Conservation (phyloP, 2,797 vertebrate species). For the Sphenopsis melanotis region DNA sequence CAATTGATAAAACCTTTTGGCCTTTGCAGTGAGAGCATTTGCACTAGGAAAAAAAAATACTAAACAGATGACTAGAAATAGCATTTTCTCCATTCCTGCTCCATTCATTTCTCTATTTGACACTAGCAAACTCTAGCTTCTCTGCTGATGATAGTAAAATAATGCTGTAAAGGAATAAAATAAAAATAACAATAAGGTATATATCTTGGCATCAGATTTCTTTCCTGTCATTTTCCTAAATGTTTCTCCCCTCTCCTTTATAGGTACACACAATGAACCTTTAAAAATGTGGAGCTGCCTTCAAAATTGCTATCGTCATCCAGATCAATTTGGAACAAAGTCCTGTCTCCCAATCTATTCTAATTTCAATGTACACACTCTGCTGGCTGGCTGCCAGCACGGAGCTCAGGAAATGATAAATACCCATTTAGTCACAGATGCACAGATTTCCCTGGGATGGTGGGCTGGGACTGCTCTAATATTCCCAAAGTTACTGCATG, state of each 20-base stretch:
- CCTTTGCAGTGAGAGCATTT: not conserved
- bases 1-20: not conserved
- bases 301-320: slow-evolving; percentile 57
- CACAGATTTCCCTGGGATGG: slow-evolving; percentile 50
- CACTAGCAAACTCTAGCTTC: not conserved
- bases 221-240: slow-evolving; percentile 55
- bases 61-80: slow-evolving; percentile 8
- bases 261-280: slow-evolving; percentile 31
- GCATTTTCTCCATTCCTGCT: slow-evolving; percentile 1
- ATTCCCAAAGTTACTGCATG: not conserved
- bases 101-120: not conserved
- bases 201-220: not conserved
- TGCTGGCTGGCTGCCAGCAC: slow-evolving; percentile 56
- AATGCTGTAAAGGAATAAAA: slow-evolving; percentile 3
- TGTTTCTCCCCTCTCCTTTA: not conserved
- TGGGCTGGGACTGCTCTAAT: slow-evolving; percentile 12
- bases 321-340: slow-evolving; percentile 63
- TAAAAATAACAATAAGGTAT: not conserved
- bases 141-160: not conserved
- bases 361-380: slow-evolving; percentile 67
- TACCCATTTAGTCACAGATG: slow-evolving; percentile 47
- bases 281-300: slow-evolving; percentile 50
- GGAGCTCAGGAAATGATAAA: slow-evolving; percentile 69
- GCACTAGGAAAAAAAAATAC: not conserved
- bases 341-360: slow-evolving; percentile 59